These are phyloP conservation scores for Pitangus sulphuratus DNA, from an alignment of 2,797 vertebrate genomes.

Conservation along the genomic window DNA sequence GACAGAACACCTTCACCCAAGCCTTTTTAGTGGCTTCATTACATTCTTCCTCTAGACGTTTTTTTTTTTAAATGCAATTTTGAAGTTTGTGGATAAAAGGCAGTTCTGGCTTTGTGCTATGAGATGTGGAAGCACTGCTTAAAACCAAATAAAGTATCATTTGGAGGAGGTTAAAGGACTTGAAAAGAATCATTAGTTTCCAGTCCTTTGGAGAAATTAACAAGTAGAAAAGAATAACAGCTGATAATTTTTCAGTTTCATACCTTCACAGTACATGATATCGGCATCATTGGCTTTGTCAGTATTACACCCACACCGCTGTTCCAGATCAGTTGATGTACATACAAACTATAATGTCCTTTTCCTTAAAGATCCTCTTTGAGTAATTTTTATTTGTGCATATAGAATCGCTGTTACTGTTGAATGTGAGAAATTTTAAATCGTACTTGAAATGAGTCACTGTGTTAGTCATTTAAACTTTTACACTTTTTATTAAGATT, in stretches of 20 bases:
- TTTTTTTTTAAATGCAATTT: neutral
- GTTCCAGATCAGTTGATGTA: conserved; percentile 25
- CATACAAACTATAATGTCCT: conserved; percentile 8
- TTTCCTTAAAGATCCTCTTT: conserved; percentile 30
- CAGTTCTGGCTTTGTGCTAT: neutral
- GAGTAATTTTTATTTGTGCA: conserved; percentile 22
- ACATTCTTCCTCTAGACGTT: neutral
- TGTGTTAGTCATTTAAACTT: conserved; percentile 58
- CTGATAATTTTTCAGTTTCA: conserved; percentile 39
- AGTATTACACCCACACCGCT: conserved; percentile 32
- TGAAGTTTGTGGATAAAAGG: neutral
- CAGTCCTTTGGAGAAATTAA: neutral
- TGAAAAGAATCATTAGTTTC: conserved; percentile 18
- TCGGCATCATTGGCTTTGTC: conserved; percentile 47
- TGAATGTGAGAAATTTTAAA: conserved; percentile 24
- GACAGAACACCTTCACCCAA: neutral
- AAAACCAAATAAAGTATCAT: conserved; percentile 1
- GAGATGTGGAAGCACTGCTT: neutral
- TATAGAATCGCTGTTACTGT: conserved; percentile 5
- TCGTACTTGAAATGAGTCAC: conserved; percentile 45
- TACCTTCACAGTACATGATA: conserved; percentile 16
- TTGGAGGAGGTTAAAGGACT: neutral
- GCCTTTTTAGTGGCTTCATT: neutral
- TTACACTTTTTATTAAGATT: conserved; percentile 61
- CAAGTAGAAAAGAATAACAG: conserved; percentile 22